A percentile compares a stretch with the other conserved stretches of the same genome.
Evolutionary conservation across 2,113 vertebrate genomes (phyloP).

Genomic region (Laticauda laticaudata): DNA sequence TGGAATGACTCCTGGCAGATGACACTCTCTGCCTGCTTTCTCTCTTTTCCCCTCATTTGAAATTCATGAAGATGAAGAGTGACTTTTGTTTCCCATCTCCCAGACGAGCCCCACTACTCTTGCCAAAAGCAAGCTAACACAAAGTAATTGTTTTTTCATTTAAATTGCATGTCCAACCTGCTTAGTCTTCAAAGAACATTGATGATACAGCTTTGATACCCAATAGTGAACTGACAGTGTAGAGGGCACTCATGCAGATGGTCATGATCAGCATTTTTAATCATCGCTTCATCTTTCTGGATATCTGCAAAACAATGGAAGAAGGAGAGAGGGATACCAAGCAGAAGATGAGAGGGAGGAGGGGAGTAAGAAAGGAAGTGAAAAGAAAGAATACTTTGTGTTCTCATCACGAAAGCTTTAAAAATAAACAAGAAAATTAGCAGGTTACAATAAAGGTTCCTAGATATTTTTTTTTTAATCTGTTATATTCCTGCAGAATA

Average conservation of each 20-base stretch:
- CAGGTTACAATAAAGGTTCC: constrained; percentile 59
- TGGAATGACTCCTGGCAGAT: constrained; percentile 56
- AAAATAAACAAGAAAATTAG: constrained; percentile 39
- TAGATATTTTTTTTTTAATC: constrained; percentile 60
- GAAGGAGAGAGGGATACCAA: neutral
- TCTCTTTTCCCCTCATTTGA: constrained; percentile 60
- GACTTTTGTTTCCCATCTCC: constrained; percentile 69
- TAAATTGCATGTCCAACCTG: constrained; percentile 68
- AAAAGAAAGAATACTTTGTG: constrained; percentile 17
- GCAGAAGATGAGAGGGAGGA: neutral
- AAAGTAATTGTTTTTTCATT: constrained; percentile 73
- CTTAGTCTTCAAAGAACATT: constrained; percentile 71
- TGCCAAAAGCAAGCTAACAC: constrained; percentile 71
- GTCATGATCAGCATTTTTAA: constrained; percentile 62
- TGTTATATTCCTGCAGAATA: constrained; percentile 38
- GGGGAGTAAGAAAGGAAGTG: neutral
- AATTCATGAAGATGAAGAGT: constrained; percentile 73
- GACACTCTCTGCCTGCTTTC: constrained; percentile 26
- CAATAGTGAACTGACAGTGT: constrained; percentile 62
- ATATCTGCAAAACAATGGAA: constrained; percentile 34
- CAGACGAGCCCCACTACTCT: constrained; percentile 66
- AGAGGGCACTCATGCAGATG: constrained; percentile 44
- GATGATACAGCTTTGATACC: constrained; percentile 65
- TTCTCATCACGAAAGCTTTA: constrained; percentile 56
- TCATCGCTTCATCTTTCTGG: constrained; percentile 39